phyloP scores from a whole-genome alignment of 2,888 invertebrate species.

The Syrphus vitripennis region DNA sequence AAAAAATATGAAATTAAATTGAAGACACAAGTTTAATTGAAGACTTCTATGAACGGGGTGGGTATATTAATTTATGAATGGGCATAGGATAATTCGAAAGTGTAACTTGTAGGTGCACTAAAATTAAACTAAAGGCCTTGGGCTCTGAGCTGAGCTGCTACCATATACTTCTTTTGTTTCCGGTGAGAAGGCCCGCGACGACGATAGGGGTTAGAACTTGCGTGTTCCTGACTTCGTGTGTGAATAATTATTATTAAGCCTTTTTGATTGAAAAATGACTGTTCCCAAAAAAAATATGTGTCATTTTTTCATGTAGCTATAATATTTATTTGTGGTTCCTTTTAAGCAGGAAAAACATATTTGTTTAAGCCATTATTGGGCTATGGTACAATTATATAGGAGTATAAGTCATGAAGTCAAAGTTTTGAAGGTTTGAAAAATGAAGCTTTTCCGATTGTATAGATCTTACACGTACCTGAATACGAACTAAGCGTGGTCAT shows the following conservation, averaged over 20 bases:
- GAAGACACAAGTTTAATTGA: too few relatives aligned
- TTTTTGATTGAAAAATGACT: background rate
- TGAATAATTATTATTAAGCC: background rate
- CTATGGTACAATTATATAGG: too few relatives aligned
- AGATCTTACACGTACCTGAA: too few relatives aligned
- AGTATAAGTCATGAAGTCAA: too few relatives aligned
- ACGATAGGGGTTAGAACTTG: too few relatives aligned
- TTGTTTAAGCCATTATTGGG: too few relatives aligned
- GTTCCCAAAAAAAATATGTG: background rate
- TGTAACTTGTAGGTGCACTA: background rate
- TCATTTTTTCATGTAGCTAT: background rate
- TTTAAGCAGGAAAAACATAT: background rate
- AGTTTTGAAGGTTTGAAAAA: too few relatives aligned
- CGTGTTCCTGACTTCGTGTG: background rate
- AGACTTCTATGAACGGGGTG: slow-evolving; percentile 13
- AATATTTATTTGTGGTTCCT: background rate
- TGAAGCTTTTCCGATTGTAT: background rate
- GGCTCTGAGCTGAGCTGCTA: background rate
- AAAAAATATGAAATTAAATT: too few relatives aligned
- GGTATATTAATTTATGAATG: slow-evolving; percentile 25
- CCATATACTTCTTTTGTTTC: background rate
- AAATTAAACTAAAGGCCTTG: background rate
- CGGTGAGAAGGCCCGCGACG: background rate
- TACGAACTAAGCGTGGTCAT: background rate
- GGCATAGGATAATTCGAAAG: background rate